Evolutionary conservation across 2,797 vertebrate genomes (phyloP).

Genomic region (Urocyon cinereoargenteus): DNA sequence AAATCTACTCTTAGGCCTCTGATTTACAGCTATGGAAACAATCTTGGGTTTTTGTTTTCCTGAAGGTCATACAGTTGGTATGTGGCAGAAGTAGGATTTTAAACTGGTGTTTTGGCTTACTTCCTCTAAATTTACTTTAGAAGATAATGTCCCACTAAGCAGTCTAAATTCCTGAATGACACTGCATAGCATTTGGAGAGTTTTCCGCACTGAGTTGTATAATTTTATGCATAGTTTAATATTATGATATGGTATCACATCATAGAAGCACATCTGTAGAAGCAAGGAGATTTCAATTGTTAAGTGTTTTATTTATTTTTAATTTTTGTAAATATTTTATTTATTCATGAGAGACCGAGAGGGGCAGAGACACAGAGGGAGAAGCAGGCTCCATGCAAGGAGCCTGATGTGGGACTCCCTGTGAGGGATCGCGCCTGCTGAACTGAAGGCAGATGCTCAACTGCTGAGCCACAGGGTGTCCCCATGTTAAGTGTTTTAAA

Average conservation of each 20-base stretch:
- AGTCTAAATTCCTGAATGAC: slow-evolving; percentile 22
- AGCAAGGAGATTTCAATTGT: neutral
- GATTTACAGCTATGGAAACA: neutral
- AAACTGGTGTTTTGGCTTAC: neutral
- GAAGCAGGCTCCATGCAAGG: too few species aligned
- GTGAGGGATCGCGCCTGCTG: too few species aligned
- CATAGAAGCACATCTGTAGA: neutral
- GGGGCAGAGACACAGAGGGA: too few species aligned
- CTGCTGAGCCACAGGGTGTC: too few species aligned
- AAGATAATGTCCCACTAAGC: neutral
- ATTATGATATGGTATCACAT: neutral
- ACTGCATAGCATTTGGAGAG: slow-evolving; percentile 3
- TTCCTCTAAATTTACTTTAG: neutral
- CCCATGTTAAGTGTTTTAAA: slow-evolving; percentile 36
- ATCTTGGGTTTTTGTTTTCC: neutral
- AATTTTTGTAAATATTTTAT: too few species aligned
- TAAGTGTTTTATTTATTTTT: neutral
- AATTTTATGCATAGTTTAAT: slow-evolving; percentile 25
- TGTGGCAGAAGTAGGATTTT: slow-evolving; percentile 13
- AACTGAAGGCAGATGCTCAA: too few species aligned
- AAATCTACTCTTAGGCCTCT: neutral
- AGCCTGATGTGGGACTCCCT: too few species aligned
- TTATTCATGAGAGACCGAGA: too few species aligned
- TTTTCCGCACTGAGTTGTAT: neutral
- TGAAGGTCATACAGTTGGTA: neutral